Conservation (phyloP, 1,140 invertebrate species). For the Pissodes strobi region DNA sequence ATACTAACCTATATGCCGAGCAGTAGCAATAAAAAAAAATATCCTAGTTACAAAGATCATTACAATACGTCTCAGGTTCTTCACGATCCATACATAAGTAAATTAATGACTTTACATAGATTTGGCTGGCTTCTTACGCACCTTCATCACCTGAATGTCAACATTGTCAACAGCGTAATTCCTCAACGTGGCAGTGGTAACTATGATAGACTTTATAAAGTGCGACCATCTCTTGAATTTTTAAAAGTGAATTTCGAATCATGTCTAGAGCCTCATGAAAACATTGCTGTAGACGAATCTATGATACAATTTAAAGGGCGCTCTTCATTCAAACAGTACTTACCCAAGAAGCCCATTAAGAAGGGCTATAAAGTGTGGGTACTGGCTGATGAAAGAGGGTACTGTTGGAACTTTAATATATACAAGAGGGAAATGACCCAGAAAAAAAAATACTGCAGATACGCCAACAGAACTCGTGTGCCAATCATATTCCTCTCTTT, state of each 20-base stretch:
- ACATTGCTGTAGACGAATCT: conserved; percentile 36
- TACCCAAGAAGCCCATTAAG: conserved; percentile 58
- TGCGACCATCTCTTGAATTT: conserved; percentile 16
- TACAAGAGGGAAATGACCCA: background rate
- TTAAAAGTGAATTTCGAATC: conserved; percentile 5
- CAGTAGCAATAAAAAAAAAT: background rate
- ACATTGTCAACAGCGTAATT: conserved; percentile 29
- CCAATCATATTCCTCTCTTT: no score
- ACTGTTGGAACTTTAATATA: background rate
- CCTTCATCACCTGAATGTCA: conserved; percentile 23
- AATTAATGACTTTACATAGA: conserved; percentile 8
- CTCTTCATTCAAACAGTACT: conserved; percentile 56
- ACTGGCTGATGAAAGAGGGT: background rate
- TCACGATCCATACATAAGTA: conserved; percentile 18
- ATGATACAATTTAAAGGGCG: conserved; percentile 44
- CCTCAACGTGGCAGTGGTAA: conserved; percentile 1
- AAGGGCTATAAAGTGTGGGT: conserved; percentile 56
- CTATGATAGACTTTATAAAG: conserved; percentile 33
- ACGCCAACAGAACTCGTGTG: no score
- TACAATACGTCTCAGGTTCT: background rate
- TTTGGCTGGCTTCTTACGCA: conserved; percentile 7
- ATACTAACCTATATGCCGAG: background rate
- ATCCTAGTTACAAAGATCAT: conserved; percentile 8
- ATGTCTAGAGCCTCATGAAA: conserved; percentile 10
- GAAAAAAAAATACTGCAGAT: no score